Evolutionary conservation across 2,888 invertebrate genomes (phyloP).

Genomic region (Chesias legatella): DNA sequence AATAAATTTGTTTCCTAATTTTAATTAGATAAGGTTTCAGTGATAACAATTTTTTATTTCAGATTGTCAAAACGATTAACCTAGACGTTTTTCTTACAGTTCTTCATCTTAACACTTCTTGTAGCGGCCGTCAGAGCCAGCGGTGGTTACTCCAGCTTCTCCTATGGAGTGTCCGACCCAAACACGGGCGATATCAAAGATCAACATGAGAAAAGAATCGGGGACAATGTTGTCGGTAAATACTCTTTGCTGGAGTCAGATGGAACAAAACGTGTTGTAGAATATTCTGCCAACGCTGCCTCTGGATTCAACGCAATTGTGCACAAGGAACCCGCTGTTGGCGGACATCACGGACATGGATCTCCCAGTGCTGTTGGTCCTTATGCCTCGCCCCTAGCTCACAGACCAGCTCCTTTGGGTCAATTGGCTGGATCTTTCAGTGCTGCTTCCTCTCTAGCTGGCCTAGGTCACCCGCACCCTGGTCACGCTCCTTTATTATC

Average conservation of each 20-base stretch:
- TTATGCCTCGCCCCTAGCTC: slow-evolving; percentile 3
- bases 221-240: slow-evolving; percentile 79
- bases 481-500: slow-evolving; percentile 6
- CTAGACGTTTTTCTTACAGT: slow-evolving; percentile 46
- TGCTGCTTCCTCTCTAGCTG: slow-evolving; percentile 5
- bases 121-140: slow-evolving; percentile 46
- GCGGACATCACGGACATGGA: slow-evolving; percentile 21
- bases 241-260: slow-evolving; percentile 76
- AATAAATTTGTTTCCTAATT: too few species aligned
- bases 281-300: slow-evolving; percentile 66
- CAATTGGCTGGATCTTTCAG: slow-evolving; percentile 8
- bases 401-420: slow-evolving; percentile 16
- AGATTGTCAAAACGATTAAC: too few species aligned
- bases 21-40: too few species aligned
- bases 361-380: slow-evolving; percentile 6
- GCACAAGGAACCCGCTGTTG: slow-evolving; percentile 48
- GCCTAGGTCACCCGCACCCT: slow-evolving; percentile 11
- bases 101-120: slow-evolving; percentile 46
- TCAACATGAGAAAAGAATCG: slow-evolving; percentile 80
- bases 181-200: slow-evolving; percentile 59
- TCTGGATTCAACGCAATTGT: slow-evolving; percentile 59
- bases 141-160: slow-evolving; percentile 54
- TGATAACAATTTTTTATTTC: too few species aligned
- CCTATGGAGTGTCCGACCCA: slow-evolving; percentile 60
- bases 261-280: slow-evolving; percentile 80